A percentile compares a stretch with the other conserved stretches of the same genome.
These are phyloP conservation scores for Gallinago media DNA, from an alignment of 2,113 vertebrate genomes.

Conservation along the genomic window DNA sequence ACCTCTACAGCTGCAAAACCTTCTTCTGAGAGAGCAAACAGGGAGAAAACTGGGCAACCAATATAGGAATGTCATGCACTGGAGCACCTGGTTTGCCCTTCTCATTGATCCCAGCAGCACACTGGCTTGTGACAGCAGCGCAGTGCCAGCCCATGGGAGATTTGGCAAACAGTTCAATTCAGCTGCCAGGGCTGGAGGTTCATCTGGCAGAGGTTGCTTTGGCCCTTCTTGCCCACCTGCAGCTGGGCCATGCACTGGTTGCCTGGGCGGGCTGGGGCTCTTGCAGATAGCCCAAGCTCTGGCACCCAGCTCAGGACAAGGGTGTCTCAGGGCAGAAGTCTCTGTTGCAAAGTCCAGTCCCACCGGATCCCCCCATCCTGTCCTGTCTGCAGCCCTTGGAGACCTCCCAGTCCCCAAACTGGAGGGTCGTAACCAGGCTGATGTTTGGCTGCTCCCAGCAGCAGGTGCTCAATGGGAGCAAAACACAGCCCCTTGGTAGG, in stretches of 20 bases:
- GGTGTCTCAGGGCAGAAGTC: not conserved
- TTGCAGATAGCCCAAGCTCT: not conserved
- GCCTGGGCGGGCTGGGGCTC: too few species aligned
- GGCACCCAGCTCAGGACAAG: not conserved
- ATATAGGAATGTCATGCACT: fast-evolving
- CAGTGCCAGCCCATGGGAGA: fast-evolving
- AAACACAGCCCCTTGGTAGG: fast-evolving
- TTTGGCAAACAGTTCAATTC: fast-evolving
- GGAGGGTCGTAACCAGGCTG: not conserved
- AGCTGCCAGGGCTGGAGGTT: not conserved
- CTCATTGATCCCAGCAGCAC: not conserved
- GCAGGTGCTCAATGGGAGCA: not conserved
- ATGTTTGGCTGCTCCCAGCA: fast-evolving
- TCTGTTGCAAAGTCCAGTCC: not conserved
- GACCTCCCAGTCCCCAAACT: not conserved
- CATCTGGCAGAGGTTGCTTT: not conserved
- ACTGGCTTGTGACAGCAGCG: not conserved
- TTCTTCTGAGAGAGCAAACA: not conserved
- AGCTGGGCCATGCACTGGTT: too few species aligned
- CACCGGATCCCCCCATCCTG: too few species aligned
- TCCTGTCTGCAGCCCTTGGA: not conserved
- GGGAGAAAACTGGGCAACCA: not conserved
- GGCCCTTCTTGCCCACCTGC: not conserved
- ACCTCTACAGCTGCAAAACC: not conserved
- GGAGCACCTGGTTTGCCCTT: not conserved